Conservation (phyloP, 2,113 vertebrate genomes). For the Erythrocebus patas region DNA sequence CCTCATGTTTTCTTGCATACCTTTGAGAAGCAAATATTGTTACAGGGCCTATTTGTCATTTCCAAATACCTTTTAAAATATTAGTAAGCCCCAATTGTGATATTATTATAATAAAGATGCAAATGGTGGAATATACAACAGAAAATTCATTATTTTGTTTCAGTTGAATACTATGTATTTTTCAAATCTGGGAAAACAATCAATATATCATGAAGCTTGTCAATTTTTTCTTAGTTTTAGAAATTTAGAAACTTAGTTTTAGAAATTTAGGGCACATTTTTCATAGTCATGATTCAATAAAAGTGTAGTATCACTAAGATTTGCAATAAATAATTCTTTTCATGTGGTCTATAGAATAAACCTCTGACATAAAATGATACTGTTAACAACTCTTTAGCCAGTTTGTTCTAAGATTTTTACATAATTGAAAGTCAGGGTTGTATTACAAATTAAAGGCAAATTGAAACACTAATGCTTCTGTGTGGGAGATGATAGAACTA, state of each 20-base stretch:
- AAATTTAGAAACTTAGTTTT: background rate
- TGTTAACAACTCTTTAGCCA: constrained; percentile 13
- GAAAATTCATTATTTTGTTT: background rate
- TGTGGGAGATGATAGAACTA: constrained; percentile 25
- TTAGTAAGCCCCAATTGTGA: background rate
- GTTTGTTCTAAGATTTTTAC: constrained; percentile 20
- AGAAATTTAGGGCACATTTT: constrained; percentile 2
- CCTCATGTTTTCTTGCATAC: background rate
- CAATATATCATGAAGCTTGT: background rate
- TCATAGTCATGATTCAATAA: constrained; percentile 12
- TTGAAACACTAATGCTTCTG: constrained; percentile 32
- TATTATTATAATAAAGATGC: background rate
- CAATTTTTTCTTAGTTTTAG: background rate
- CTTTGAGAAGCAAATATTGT: background rate
- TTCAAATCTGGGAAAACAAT: background rate
- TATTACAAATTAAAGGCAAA: constrained; percentile 48
- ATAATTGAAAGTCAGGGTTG: constrained; percentile 39
- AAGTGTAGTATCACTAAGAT: background rate
- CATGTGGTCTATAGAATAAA: background rate
- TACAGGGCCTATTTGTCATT: background rate
- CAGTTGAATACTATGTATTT: background rate
- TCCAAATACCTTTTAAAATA: background rate
- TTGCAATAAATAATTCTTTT: constrained; percentile 41
- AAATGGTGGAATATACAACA: constrained; percentile 8
- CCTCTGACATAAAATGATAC: background rate